A percentile compares a stretch with the other conserved stretches of the same genome.
Evolutionary conservation across 2,113 vertebrate species (phyloP).

Genomic region (Corydoras sp.): DNA sequence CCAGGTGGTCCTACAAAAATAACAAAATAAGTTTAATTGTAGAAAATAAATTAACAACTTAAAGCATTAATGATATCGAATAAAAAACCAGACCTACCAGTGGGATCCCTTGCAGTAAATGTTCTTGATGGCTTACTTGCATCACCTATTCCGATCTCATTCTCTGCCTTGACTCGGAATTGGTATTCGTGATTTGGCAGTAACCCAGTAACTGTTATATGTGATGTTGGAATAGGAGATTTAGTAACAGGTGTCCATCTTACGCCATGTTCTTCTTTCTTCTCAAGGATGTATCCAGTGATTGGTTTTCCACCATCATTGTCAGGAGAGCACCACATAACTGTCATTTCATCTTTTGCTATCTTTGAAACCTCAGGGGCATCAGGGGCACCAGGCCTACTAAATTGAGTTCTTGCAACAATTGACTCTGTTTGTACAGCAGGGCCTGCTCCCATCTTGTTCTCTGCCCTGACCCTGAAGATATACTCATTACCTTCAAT

Average conservation of each 20-base stretch:
- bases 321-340: conserved; percentile 88
- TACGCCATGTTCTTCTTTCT: conserved; percentile 81
- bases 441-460: conserved; percentile 96
- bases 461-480: conserved; percentile 94
- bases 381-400: conserved; percentile 81
- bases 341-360: conserved; percentile 90
- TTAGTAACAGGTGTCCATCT: conserved; percentile 92
- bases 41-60: background rate
- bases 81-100: conserved; percentile 71
- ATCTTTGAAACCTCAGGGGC: conserved; percentile 87
- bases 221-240: conserved; percentile 73
- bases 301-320: conserved; percentile 92
- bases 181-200: conserved; percentile 92
- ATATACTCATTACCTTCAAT: conserved; percentile 95
- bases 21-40: conserved; percentile 19
- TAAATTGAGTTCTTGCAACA: conserved; percentile 86
- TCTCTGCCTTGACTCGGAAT: conserved; percentile 95
- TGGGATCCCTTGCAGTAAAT: conserved; percentile 83
- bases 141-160: conserved; percentile 88
- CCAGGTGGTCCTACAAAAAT: conserved; percentile 82
- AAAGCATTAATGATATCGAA: background rate
- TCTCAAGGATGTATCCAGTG: conserved; percentile 91
- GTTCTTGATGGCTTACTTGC: conserved; percentile 89
- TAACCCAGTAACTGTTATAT: conserved; percentile 83
- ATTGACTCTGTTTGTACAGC: conserved; percentile 86